Evolutionary conservation across 2,113 vertebrate genomes (phyloP).

Genomic region (Pachypanchax playfairii): DNA sequence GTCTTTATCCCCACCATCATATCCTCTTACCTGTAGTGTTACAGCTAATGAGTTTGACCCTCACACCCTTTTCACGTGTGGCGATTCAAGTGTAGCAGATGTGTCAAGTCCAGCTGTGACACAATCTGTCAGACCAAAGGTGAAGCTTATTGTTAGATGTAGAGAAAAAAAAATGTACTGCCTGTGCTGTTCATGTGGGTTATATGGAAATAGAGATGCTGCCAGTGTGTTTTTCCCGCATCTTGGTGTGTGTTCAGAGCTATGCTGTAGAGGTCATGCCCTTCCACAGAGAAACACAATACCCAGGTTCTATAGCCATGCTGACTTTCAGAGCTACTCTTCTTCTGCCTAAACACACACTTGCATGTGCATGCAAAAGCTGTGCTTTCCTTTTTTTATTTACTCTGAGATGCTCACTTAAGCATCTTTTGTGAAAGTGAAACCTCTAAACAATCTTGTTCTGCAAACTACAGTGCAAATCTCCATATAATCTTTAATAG

Average conservation of each 20-base stretch:
- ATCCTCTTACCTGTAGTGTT: slow-evolving; percentile 20
- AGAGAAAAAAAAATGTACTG: slow-evolving; percentile 1
- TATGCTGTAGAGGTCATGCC: slow-evolving; percentile 62
- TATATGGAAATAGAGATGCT: neutral
- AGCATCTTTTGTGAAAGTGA: slow-evolving; percentile 38
- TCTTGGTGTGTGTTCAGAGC: slow-evolving; percentile 40
- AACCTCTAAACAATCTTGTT: slow-evolving; percentile 38
- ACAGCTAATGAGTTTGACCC: slow-evolving; percentile 38
- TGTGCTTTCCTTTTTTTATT: slow-evolving; percentile 21
- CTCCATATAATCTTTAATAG: slow-evolving; percentile 68
- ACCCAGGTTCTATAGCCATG: slow-evolving; percentile 52
- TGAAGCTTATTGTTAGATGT: neutral
- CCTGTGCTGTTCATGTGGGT: neutral
- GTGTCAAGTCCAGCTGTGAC: slow-evolving; percentile 76
- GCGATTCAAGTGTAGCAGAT: slow-evolving; percentile 79
- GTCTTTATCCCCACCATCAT: neutral
- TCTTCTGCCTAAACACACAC: slow-evolving; percentile 13
- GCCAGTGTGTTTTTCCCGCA: neutral
- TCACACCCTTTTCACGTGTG: slow-evolving; percentile 72
- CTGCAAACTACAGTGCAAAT: slow-evolving; percentile 38
- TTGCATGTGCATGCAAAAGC: slow-evolving; percentile 14
- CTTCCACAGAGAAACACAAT: slow-evolving; percentile 68
- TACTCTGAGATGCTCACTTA: slow-evolving; percentile 21
- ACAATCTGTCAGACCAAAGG: slow-evolving; percentile 45
- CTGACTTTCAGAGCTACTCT: slow-evolving; percentile 20